These are phyloP conservation scores for Orientallactaga bullata DNA, from an alignment of 2,113 vertebrate species.

Conservation along the genomic window DNA sequence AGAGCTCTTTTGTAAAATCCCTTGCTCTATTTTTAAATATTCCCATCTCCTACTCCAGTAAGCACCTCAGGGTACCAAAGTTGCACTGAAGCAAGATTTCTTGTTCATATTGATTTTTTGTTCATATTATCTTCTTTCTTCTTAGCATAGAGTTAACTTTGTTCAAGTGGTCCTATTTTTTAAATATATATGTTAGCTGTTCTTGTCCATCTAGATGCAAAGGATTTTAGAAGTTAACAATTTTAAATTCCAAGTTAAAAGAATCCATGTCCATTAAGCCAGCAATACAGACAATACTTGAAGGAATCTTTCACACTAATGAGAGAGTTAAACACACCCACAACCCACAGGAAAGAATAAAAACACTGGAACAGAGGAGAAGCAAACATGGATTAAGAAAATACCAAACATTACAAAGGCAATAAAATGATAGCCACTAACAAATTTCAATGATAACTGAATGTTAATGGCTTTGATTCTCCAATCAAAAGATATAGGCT, in stretches of 20 bases:
- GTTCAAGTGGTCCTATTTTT: not conserved
- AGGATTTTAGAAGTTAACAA: not conserved
- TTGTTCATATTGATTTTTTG: not conserved
- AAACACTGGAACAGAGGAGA: not conserved
- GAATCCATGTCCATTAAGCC: not conserved
- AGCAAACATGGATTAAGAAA: not conserved
- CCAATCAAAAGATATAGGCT: not conserved
- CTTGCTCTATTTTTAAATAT: conserved; percentile 9
- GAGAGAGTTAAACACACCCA: not conserved
- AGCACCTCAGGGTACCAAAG: not conserved
- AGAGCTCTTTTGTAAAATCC: not conserved
- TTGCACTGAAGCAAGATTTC: not conserved
- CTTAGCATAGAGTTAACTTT: not conserved
- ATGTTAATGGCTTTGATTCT: not conserved
- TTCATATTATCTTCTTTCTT: not conserved
- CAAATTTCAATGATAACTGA: not conserved
- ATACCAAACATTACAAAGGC: not conserved
- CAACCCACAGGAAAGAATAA: not conserved
- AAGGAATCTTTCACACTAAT: not conserved
- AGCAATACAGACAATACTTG: not conserved
- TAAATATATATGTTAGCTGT: not conserved
- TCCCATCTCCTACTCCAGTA: not conserved
- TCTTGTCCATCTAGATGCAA: not conserved
- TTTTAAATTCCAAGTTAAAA: not conserved
- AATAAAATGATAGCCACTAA: not conserved